Evolutionary conservation across 2,797 vertebrate species (phyloP).

Genomic region (Cirrhinus molitorella): DNA sequence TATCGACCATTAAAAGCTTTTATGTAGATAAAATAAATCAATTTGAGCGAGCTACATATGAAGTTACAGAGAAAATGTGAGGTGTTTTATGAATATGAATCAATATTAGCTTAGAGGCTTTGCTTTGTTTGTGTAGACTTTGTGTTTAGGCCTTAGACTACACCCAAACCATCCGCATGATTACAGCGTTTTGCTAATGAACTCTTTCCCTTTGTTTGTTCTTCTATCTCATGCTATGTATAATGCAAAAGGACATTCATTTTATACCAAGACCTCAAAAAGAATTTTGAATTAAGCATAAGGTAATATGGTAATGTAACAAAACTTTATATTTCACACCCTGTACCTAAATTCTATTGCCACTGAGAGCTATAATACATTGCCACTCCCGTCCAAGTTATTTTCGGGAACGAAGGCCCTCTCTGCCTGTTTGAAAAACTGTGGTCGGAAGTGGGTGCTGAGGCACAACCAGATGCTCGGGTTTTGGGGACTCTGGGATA

Average conservation of each 20-base stretch:
- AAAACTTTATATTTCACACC: constrained; percentile 35
- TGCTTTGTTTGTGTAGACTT: constrained; percentile 51
- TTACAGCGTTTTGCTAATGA: constrained; percentile 30
- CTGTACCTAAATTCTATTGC: constrained; percentile 51
- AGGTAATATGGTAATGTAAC: neutral
- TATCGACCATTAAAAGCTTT: constrained; percentile 32
- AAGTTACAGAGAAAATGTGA: constrained; percentile 34
- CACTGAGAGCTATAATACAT: constrained; percentile 13
- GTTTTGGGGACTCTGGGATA: constrained; percentile 22
- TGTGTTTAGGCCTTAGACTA: constrained; percentile 44
- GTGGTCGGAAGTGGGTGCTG: constrained; percentile 61
- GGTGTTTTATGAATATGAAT: constrained; percentile 41
- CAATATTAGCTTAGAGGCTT: constrained; percentile 28
- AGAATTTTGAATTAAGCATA: constrained; percentile 6
- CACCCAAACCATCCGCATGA: constrained; percentile 35
- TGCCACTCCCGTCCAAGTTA: constrained; percentile 44
- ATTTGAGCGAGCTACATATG: constrained; percentile 29
- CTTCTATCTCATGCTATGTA: constrained; percentile 1
- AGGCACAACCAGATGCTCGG: constrained; percentile 51
- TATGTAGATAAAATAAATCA: constrained; percentile 56
- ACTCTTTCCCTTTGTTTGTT: constrained; percentile 31
- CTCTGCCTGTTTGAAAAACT: constrained; percentile 55
- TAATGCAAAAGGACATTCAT: constrained; percentile 20
- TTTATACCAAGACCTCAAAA: constrained; percentile 2
- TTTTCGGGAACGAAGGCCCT: constrained; percentile 51